Evolutionary conservation across 1,140 invertebrate species (phyloP), one percentile per base, ranked within the genome.

Genomic region (Zaprionus inermis): DNA sequence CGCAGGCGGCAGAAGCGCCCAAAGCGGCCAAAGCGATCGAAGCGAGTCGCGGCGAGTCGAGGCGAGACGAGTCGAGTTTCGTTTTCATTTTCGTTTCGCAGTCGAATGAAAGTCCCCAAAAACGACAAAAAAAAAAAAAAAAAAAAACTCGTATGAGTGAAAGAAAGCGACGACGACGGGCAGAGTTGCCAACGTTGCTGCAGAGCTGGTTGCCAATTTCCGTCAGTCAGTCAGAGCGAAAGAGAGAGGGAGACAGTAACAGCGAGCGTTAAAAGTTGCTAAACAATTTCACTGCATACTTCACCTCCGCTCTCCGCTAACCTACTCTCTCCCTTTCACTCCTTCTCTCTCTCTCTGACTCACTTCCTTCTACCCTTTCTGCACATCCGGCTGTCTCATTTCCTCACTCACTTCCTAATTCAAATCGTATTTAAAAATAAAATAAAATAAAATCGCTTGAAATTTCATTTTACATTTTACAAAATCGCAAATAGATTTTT

Each of bases 51-150:
- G 1, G 14, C 57, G 12, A 28, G n/a, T 36, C 36, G 30, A 7
- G 30, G 30, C 11, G 58, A 14, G 24, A 38, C 34, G 57, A 28
- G 10, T 34, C 46, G 49, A 52, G 49, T 65, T 54, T 65, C 36
- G 51, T 65, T 70, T 60, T 52, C 61, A 32, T 64, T 70, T 59
- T 54, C 61, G 57, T 64, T 65, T 72, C 63, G 63, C 57, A 73
- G 55, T 55, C 51, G 60, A 74, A 69, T 68, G 72, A 74, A 74
- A 74, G 72, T 74, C 22, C 10, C 65, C 34, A 51, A 46, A 36
- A 55, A 24, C 32, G 52, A 46, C 16, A 60, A 60, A n/a, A 60
- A 32, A n/a, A 49, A 20, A 9, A 57, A 30, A 24, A 46, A 69
- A 20, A 28, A 38, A 32, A 20, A 18, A 58, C 52, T 68, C 46